Conservation (phyloP, 2,888 invertebrate species). For the Leptopilina drosophilae region DNA sequence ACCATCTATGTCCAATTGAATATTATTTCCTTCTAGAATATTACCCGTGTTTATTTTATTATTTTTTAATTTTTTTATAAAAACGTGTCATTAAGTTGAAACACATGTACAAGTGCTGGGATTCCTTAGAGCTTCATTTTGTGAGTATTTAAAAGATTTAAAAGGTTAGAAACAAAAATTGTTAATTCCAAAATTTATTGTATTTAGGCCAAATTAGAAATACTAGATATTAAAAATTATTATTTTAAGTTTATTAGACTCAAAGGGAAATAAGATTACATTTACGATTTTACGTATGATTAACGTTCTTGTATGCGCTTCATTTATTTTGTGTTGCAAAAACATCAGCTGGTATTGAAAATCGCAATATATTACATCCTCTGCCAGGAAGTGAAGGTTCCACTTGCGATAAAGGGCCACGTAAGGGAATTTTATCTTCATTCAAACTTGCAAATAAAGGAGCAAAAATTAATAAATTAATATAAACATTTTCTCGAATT, state of each 20-base stretch:
- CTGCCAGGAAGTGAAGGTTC: not conserved
- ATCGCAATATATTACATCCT: not conserved
- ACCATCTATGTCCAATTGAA: not conserved
- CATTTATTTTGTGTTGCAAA: not conserved
- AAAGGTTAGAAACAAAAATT: too few relatives aligned
- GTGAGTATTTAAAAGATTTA: not conserved
- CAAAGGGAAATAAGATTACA: not conserved
- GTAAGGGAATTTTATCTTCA: not conserved
- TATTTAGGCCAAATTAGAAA: too few relatives aligned
- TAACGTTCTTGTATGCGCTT: not conserved
- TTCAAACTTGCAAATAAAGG: not conserved
- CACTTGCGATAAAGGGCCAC: not conserved
- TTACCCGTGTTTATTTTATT: too few relatives aligned
- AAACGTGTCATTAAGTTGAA: not conserved
- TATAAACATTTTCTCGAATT: not conserved
- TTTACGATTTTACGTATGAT: not conserved
- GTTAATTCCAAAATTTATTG: too few relatives aligned
- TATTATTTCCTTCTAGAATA: not conserved
- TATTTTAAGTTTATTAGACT: too few relatives aligned
- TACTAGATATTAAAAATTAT: too few relatives aligned
- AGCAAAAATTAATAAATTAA: too few relatives aligned
- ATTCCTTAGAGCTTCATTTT: conserved; percentile 1
- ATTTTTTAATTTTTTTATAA: too few relatives aligned
- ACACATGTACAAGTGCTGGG: conserved; percentile 1
- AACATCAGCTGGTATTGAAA: not conserved